These are phyloP conservation scores for Eurosta solidaginis DNA, from an alignment of 1,140 invertebrate species.

Conservation along the genomic window DNA sequence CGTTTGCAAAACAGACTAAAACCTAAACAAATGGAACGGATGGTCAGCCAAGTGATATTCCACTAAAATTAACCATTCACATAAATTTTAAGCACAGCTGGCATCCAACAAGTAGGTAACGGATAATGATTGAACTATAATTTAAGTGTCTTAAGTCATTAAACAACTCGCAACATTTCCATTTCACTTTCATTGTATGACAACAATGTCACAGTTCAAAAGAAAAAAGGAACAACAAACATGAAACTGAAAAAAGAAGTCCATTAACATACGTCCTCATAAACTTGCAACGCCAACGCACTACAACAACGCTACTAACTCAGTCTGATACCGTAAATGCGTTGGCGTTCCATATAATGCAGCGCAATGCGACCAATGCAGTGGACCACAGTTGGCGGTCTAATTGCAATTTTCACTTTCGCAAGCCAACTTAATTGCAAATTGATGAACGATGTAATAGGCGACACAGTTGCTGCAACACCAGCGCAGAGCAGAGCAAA, in stretches of 20 bases:
- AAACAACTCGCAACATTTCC: not conserved
- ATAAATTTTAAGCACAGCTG: too few relatives aligned
- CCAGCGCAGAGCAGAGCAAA: not conserved
- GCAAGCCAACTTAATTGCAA: conserved; percentile 14
- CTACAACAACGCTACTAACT: not conserved
- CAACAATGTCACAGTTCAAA: not conserved
- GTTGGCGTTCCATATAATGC: conserved; percentile 9
- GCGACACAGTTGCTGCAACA: not conserved
- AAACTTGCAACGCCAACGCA: not conserved
- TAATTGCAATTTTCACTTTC: conserved; percentile 26
- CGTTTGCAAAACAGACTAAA: too few relatives aligned
- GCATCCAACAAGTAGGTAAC: too few relatives aligned
- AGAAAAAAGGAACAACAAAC: not conserved
- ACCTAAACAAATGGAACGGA: too few relatives aligned
- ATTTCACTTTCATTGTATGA: not conserved
- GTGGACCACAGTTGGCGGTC: conserved; percentile 10
- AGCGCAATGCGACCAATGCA: not conserved
- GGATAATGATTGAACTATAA: too few relatives aligned
- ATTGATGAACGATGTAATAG: conserved; percentile 1
- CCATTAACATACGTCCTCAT: not conserved
- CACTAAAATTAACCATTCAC: too few relatives aligned
- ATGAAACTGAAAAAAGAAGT: not conserved
- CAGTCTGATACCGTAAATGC: not conserved
- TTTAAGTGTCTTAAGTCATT: too few relatives aligned
- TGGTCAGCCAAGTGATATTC: too few relatives aligned